Conservation (phyloP, 1,140 invertebrate species). For the Riptortus pedestris region DNA sequence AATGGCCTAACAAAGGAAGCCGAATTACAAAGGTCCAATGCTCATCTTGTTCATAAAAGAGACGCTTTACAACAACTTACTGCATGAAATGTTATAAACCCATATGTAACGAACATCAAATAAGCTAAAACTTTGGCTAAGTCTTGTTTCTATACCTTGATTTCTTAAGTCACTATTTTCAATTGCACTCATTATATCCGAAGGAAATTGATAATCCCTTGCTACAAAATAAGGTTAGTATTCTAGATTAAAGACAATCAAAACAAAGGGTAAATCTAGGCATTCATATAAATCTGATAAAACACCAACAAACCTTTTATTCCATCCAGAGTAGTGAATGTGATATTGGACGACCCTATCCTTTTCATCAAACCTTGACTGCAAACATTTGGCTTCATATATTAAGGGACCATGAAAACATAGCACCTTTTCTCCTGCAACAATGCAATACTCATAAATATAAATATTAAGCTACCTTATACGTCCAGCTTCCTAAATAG, state of each 20-base stretch:
- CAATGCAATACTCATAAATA: no score
- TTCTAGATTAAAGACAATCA: neutral
- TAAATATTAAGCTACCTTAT: no score
- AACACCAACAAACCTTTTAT: conserved; percentile 75
- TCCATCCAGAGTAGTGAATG: conserved; percentile 96
- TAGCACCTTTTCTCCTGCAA: conserved; percentile 83
- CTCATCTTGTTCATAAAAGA: no score
- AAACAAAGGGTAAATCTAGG: neutral
- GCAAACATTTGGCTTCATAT: conserved; percentile 92
- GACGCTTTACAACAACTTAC: no score
- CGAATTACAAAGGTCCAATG: no score
- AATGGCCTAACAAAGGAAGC: no score
- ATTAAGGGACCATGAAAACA: conserved; percentile 91
- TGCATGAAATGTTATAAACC: no score
- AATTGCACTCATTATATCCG: neutral
- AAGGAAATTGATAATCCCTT: neutral
- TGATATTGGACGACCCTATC: conserved; percentile 49
- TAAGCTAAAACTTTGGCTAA: no score
- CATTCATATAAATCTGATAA: neutral
- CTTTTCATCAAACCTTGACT: conserved; percentile 48
- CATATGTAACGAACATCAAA: no score
- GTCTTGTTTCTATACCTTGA: neutral
- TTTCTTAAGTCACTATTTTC: neutral
- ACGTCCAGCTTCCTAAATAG: no score
- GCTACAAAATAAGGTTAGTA: neutral